Evolutionary conservation across 2,113 vertebrate genomes (phyloP).

Genomic region (Fukomys damarensis): DNA sequence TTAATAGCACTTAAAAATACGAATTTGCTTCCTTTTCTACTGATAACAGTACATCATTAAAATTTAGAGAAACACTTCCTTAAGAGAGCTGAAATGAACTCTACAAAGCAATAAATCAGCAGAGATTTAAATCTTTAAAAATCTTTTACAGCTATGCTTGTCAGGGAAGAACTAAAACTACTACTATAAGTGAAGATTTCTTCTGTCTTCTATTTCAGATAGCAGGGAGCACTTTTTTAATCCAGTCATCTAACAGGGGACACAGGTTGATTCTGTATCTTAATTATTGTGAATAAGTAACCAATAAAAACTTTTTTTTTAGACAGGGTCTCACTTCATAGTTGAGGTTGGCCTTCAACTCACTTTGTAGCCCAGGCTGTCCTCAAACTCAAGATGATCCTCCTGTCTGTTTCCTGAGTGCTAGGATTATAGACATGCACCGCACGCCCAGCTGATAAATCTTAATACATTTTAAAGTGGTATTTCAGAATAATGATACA

Average conservation of each 20-base stretch:
- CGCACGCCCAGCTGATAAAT: background rate
- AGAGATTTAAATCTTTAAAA: background rate
- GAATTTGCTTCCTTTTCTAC: background rate
- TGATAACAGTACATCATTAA: background rate
- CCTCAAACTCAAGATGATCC: background rate
- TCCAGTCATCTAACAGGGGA: background rate
- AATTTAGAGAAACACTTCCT: background rate
- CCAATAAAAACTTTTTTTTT: background rate
- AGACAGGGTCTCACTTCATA: background rate
- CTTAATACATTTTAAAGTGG: slow-evolving; percentile 17
- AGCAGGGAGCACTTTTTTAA: background rate
- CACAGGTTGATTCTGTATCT: background rate
- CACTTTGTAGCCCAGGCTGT: background rate
- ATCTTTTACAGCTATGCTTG: background rate
- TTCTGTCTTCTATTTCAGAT: background rate
- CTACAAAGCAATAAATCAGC: background rate
- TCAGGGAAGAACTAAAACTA: background rate
- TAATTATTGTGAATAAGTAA: background rate
- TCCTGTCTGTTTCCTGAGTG: background rate
- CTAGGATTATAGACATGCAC: background rate
- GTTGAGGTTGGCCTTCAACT: background rate
- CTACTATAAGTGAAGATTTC: background rate
- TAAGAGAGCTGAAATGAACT: background rate
- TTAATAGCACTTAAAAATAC: background rate
- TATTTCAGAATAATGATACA: background rate